Evolutionary conservation across 2,797 vertebrate species (phyloP).

Genomic region (Fistularia tabacaria): DNA sequence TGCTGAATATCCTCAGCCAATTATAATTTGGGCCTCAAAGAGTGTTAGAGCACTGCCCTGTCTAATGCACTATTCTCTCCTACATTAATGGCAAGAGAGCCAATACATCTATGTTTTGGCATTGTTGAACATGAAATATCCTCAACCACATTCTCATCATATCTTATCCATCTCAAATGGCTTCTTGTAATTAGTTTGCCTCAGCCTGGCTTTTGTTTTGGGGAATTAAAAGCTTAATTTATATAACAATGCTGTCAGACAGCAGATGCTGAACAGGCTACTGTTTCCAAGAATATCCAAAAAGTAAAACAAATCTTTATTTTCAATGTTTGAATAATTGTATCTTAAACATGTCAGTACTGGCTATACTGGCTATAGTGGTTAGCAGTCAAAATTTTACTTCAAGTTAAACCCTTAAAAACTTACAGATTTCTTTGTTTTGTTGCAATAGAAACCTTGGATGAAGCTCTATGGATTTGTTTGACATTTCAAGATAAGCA

Average conservation of each 20-base stretch:
- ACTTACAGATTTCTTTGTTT: background rate
- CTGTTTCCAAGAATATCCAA: conserved; percentile 3
- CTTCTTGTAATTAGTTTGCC: conserved; percentile 13
- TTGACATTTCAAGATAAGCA: background rate
- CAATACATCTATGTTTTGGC: background rate
- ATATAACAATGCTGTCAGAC: no score
- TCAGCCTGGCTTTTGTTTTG: conserved; percentile 1
- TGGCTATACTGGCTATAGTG: no score
- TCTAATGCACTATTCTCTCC: conserved; percentile 17
- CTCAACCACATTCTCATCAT: conserved; percentile 26
- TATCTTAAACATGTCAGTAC: background rate
- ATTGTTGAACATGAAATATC: conserved; percentile 13
- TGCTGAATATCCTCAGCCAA: conserved; percentile 67
- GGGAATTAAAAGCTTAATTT: background rate
- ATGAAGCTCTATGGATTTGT: background rate
- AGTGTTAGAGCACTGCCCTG: conserved; percentile 19
- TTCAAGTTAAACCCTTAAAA: no score
- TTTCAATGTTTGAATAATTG: conserved; percentile 7
- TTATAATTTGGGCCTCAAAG: conserved; percentile 40
- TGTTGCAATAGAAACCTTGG: background rate
- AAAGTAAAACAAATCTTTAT: background rate
- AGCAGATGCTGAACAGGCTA: no score
- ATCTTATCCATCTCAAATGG: conserved; percentile 8
- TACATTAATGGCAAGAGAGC: conserved; percentile 1
- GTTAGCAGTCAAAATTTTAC: no score